phyloP scores from a whole-genome alignment of 2,888 invertebrate species.

The Osmoderma eremita region DNA sequence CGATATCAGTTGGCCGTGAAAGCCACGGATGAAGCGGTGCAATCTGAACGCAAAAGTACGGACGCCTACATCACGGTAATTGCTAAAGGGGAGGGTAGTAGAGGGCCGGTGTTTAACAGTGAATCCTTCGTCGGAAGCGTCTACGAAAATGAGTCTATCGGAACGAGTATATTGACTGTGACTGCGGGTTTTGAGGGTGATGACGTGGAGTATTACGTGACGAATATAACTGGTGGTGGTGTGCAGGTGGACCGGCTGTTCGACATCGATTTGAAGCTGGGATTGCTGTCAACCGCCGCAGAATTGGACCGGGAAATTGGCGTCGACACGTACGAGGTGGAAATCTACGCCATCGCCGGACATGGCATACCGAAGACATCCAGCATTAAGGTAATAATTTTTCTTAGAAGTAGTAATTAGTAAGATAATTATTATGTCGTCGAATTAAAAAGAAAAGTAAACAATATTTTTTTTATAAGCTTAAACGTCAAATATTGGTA shows the following conservation, averaged over 20 bases:
- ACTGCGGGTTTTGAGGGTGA: conserved; percentile 74
- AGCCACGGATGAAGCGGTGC: conserved; percentile 92
- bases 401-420: too few species aligned
- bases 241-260: conserved; percentile 88
- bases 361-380: conserved; percentile 79
- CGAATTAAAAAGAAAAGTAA: too few species aligned
- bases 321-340: conserved; percentile 83
- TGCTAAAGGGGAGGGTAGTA: conserved; percentile 69
- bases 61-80: conserved; percentile 89
- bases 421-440: conserved; percentile 57
- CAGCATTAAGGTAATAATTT: conserved; percentile 90
- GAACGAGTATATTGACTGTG: conserved; percentile 85
- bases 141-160: conserved; percentile 88
- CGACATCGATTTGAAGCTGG: conserved; percentile 88
- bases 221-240: conserved; percentile 80
- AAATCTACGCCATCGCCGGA: conserved; percentile 84
- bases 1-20: conserved; percentile 85
- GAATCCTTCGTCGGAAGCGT: conserved; percentile 80
- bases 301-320: conserved; percentile 86
- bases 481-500: too few species aligned
- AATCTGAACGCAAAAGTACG: conserved; percentile 86
- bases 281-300: conserved; percentile 86
- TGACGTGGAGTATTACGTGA: conserved; percentile 89
- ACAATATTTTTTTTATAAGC: too few species aligned
- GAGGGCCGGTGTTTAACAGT: conserved; percentile 71